These are phyloP conservation scores for Rhyacichthys aspro DNA, from an alignment of 2,797 vertebrate species.

Conservation along the genomic window DNA sequence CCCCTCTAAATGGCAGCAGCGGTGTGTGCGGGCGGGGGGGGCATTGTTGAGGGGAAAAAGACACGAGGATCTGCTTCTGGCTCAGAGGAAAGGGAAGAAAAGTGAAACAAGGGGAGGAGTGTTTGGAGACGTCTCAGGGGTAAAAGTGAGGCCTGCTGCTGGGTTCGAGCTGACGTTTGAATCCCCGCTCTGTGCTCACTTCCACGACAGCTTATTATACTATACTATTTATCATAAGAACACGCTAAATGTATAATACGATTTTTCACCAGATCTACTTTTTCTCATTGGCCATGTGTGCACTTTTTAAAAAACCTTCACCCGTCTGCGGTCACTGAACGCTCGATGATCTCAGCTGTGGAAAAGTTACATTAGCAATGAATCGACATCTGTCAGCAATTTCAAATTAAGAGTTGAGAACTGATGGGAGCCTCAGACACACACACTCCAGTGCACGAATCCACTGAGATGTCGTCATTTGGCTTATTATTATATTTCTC, in stretches of 20 bases:
- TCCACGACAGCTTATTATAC: background rate
- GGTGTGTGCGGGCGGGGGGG: constrained; percentile 41
- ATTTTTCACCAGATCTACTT: no score
- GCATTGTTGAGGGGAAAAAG: constrained; percentile 56
- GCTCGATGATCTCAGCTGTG: constrained; percentile 45
- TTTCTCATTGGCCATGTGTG: no score
- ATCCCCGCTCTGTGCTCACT: constrained; percentile 29
- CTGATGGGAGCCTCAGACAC: constrained; percentile 16
- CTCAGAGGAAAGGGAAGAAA: constrained; percentile 52
- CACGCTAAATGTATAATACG: no score
- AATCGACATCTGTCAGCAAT: constrained; percentile 69
- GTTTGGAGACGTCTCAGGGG: constrained; percentile 58
- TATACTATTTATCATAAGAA: no score
- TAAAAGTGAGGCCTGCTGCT: constrained; percentile 56
- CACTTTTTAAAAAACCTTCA: constrained; percentile 17
- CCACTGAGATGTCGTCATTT: no score
- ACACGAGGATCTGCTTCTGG: constrained; percentile 62
- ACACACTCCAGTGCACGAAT: background rate
- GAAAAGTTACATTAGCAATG: constrained; percentile 39
- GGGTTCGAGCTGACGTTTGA: constrained; percentile 20
- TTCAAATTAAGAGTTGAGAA: constrained; percentile 61
- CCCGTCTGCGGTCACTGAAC: constrained; percentile 20
- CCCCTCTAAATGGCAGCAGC: constrained; percentile 65
- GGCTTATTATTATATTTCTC: no score
- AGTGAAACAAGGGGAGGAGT: constrained; percentile 47